Evolutionary conservation across 2,113 vertebrate species (phyloP), one percentile per base, ranked within the genome.

Genomic region (Danionella cerebrum): DNA sequence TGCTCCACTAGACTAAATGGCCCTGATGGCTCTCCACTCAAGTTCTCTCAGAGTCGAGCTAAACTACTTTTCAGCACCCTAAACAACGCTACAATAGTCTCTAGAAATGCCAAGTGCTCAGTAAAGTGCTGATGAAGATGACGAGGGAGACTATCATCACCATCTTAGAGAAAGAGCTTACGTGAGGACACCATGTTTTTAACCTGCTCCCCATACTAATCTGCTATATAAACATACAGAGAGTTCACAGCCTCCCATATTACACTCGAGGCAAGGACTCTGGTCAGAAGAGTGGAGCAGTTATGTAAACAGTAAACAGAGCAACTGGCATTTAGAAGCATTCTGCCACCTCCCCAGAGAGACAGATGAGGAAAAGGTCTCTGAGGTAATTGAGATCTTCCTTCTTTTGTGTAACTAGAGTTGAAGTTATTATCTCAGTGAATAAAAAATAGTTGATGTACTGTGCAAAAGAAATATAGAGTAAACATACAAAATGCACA

Each of bases 291-390:
- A 63, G 71, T 73, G 67, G 45, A 9, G 52, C 63, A 13, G 39
- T 82, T 83, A 80, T 76, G 69, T 80, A 82, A 84, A 78, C 68
- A 3, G 1, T 42, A 42, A 63, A n/a, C n/a, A n/a, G n/a, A n/a
- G n/a, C n/a, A 58, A 62, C 80, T 70, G 76, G 54, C 67, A 72
- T 77, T 72, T 33, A 9, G 65, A 41, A 58, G 77, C 74, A 63
- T 65, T 38, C 52, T 66, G 69, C 70, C 75, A 71, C 64, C 69
- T 82, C 82, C 79, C 82, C 79, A 74, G 75, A 81, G 73, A 27
- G 16, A 18, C 1, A 25, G 10, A 42, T 19, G 11, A 58, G 41
- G 21, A 54, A 18, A 58, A 22, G 9, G 5, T 21, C 57, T 45
- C 13, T 10, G 45, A 60, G 25, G 57, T 60, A 10, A 18, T 45